These are phyloP conservation scores for Tetramorium bicarinatum DNA, from an alignment of 2,888 invertebrate species.

Conservation along the genomic window DNA sequence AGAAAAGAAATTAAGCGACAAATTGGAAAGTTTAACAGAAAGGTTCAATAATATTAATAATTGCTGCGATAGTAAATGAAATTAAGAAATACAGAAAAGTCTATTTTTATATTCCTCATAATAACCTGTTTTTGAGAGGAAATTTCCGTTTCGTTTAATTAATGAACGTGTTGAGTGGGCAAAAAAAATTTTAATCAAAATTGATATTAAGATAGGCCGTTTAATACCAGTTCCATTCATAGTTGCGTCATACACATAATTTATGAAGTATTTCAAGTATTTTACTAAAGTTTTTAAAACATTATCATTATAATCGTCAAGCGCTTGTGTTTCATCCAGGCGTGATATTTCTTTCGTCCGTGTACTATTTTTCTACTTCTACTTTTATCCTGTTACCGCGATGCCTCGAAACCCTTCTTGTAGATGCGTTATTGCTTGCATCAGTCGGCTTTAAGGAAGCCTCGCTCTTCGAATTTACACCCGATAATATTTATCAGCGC, in stretches of 20 bases:
- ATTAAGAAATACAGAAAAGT: constrained; percentile 12
- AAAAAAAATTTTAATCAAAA: too few species aligned
- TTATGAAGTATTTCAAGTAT: constrained; percentile 54
- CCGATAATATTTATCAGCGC: background rate
- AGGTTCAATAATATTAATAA: constrained; percentile 66
- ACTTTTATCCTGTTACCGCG: background rate
- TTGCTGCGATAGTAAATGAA: constrained; percentile 3
- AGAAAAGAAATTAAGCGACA: constrained; percentile 58
- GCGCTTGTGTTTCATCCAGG: background rate
- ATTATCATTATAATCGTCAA: constrained; percentile 58
- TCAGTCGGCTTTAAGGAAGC: background rate
- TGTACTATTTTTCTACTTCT: background rate
- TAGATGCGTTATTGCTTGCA: background rate
- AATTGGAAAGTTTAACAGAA: constrained; percentile 67
- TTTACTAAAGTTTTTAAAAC: constrained; percentile 57
- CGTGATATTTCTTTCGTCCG: background rate
- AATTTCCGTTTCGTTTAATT: constrained; percentile 65
- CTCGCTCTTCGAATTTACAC: background rate
- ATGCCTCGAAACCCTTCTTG: background rate
- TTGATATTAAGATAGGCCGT: constrained; percentile 61
- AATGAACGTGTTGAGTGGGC: too few species aligned
- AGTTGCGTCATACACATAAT: constrained; percentile 49
- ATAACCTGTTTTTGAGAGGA: constrained; percentile 62
- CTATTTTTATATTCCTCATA: constrained; percentile 10
- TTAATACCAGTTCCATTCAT: constrained; percentile 59